Conservation (phyloP, 2,113 vertebrate species). For the Epinephelus cyanopodus region DNA sequence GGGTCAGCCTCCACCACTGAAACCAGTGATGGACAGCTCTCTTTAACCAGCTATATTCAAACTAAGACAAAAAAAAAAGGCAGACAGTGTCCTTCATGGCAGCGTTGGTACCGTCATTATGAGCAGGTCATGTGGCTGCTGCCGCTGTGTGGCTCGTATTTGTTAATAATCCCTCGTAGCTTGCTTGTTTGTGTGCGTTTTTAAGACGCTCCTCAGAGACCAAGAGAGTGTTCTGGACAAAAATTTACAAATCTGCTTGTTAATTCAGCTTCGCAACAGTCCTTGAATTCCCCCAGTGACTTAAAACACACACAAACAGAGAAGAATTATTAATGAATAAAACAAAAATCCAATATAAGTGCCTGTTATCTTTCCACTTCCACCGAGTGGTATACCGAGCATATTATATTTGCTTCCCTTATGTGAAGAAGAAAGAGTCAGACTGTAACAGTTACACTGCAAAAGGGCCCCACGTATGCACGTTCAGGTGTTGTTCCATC, state of each 20-base stretch:
- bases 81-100: conserved; percentile 7
- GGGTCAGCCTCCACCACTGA: conserved; percentile 70
- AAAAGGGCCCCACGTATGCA: background rate
- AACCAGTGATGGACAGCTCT: conserved; percentile 72
- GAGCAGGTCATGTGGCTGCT: conserved; percentile 15
- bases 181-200: conserved; percentile 53
- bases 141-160: conserved; percentile 29
- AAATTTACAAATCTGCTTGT: conserved; percentile 54
- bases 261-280: conserved; percentile 42
- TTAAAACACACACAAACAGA: conserved; percentile 31
- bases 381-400: background rate
- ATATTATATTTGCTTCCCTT: conserved; percentile 6
- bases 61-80: conserved; percentile 18
- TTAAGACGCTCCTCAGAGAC: conserved; percentile 47
- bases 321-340: background rate
- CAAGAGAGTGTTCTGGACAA: conserved; percentile 35
- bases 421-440: background rate
- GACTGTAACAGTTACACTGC: conserved; percentile 8
- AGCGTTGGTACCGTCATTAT: conserved; percentile 26
- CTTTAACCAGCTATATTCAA: conserved; percentile 60
- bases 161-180: conserved; percentile 33
- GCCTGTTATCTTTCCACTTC: conserved; percentile 9
- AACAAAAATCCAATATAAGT: background rate
- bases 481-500: conserved; percentile 46
- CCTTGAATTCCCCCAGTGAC: conserved; percentile 36